Conservation (phyloP, 2,797 vertebrate species). For the Denticeps clupeoides region DNA sequence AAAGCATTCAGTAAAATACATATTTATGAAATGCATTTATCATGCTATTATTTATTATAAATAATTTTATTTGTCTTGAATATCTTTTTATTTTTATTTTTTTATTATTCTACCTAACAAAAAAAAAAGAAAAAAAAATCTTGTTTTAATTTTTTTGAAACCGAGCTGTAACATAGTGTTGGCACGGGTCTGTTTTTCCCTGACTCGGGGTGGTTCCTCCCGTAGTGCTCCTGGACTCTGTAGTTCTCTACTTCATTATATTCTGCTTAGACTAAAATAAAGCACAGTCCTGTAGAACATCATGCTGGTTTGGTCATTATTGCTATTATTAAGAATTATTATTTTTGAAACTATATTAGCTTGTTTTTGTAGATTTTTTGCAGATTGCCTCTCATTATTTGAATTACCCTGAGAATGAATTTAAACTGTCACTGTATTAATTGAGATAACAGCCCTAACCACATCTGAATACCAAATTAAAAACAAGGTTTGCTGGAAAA, state of each 20-base stretch:
- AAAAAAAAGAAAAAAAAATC: conserved; percentile 26
- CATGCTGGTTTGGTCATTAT: conserved; percentile 39
- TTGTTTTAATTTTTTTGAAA: conserved; percentile 46
- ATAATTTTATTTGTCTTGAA: conserved; percentile 30
- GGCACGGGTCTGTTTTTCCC: conserved; percentile 56
- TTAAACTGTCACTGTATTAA: conserved; percentile 61
- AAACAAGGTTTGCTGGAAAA: conserved; percentile 59
- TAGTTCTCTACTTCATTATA: conserved; percentile 78
- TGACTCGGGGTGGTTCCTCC: conserved; percentile 52
- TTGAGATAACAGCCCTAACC: conserved; percentile 60
- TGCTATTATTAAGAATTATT: conserved; percentile 33
- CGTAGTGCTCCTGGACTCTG: conserved; percentile 72
- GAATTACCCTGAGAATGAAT: conserved; percentile 45
- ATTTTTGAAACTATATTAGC: too few relatives aligned
- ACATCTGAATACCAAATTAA: conserved; percentile 64
- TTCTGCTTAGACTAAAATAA: conserved; percentile 76
- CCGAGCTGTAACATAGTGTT: conserved; percentile 63
- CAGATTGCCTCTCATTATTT: conserved; percentile 34
- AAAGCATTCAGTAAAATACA: conserved; percentile 22
- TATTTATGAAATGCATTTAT: conserved; percentile 15
- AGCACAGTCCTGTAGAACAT: conserved; percentile 75
- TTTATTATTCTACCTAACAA: conserved; percentile 35
- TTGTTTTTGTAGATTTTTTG: neutral
- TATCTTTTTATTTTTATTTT: conserved; percentile 37
- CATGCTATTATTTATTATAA: conserved; percentile 25